Conservation (phyloP, 53 echinoderm and acorn worm species). For the Luidia sarsii region DNA sequence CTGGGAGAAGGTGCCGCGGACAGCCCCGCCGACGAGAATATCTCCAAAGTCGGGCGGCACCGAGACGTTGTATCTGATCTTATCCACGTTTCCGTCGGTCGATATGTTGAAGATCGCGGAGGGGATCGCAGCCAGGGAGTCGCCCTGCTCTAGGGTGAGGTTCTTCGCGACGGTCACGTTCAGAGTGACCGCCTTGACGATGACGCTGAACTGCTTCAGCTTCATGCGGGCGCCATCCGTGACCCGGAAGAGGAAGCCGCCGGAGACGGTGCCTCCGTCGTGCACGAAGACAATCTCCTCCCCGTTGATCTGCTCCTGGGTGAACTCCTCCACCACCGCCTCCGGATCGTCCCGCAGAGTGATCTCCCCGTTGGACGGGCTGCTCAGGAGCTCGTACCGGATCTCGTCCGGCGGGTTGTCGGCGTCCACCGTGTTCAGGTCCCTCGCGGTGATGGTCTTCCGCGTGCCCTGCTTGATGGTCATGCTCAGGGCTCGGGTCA, state of each 20-base stretch:
- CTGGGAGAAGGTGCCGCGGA: conserved; percentile 65
- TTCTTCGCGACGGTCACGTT: conserved; percentile 34
- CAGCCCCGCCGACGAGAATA: conserved; percentile 57
- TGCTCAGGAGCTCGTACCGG: conserved; percentile 59
- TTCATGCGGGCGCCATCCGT: conserved; percentile 83
- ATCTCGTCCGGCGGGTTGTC: conserved; percentile 90
- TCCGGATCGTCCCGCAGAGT: conserved; percentile 40
- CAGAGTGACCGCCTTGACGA: conserved; percentile 63
- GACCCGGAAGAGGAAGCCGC: conserved; percentile 74
- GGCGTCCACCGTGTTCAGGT: conserved; percentile 73
- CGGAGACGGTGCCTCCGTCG: conserved; percentile 63
- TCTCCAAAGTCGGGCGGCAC: conserved; percentile 70
- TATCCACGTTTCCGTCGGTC: conserved; percentile 69
- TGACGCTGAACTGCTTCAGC: conserved; percentile 83
- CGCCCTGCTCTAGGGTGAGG: conserved; percentile 73
- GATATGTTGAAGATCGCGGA: conserved; percentile 64
- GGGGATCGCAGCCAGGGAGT: conserved; percentile 48
- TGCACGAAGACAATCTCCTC: conserved; percentile 73
- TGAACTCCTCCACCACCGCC: conserved; percentile 55
- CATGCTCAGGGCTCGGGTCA: conserved; percentile 80
- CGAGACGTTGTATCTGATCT: conserved; percentile 73
- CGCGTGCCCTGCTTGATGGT: conserved; percentile 72
- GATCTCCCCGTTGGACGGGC: conserved; percentile 79
- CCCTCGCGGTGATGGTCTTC: conserved; percentile 52
- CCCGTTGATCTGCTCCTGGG: conserved; percentile 81